phyloP scores from a whole-genome alignment of 2,113 vertebrate species.

The Lagopus muta region DNA sequence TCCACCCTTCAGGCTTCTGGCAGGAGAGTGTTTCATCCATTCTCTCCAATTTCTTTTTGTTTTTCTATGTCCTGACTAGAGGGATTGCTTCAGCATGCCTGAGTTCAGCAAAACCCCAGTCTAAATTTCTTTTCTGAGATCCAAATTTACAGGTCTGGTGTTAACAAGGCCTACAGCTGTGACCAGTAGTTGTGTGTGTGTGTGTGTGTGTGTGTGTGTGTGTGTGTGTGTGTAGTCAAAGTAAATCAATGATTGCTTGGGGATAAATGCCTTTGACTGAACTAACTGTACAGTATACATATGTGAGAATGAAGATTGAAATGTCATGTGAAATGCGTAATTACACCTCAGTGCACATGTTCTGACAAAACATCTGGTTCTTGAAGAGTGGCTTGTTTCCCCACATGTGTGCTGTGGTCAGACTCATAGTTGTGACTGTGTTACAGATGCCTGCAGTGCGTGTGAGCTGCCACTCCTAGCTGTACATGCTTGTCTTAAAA shows the following conservation, averaged over 20 bases:
- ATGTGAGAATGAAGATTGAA: not conserved
- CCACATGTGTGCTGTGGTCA: not conserved
- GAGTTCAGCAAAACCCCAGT: not conserved
- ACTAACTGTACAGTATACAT: not conserved
- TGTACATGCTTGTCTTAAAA: not conserved
- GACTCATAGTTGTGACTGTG: not conserved
- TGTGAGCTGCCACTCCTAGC: not conserved
- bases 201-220: not conserved
- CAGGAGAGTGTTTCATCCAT: not conserved
- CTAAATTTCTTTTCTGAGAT: not conserved
- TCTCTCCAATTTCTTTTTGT: not conserved
- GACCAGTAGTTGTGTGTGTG: not conserved
- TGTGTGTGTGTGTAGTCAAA: not conserved
- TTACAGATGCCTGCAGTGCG: not conserved
- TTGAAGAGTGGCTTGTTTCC: not conserved
- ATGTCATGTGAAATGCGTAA: not conserved
- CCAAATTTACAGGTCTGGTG: not conserved
- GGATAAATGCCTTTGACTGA: not conserved
- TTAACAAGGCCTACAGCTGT: not conserved
- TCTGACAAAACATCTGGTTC: not conserved
- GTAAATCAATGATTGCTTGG: not conserved
- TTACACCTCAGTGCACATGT: not conserved
- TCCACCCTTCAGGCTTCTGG: not conserved
- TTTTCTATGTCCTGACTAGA: not conserved
- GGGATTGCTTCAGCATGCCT: not conserved